phyloP scores from a whole-genome alignment of 2,888 invertebrate genomes.

The Blomia tropicalis region DNA sequence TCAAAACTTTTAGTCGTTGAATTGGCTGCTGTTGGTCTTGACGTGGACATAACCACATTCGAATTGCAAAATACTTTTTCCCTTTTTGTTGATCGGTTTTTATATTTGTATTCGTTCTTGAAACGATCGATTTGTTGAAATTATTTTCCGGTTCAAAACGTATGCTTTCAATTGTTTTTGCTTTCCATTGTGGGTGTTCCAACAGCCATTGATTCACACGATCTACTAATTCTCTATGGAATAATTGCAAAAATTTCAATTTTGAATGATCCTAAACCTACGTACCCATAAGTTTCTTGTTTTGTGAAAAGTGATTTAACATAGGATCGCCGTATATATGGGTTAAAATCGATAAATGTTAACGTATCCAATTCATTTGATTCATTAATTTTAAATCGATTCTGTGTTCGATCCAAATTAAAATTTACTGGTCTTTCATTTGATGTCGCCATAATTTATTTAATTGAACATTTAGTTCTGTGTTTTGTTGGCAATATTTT shows the following conservation, averaged over 20 bases:
- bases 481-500: too few relatives aligned
- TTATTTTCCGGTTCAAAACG: slow-evolving; percentile 18
- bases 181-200: slow-evolving; percentile 22
- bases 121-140: slow-evolving; percentile 8
- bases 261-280: too few relatives aligned
- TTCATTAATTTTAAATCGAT: background rate
- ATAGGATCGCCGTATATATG: background rate
- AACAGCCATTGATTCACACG: slow-evolving; percentile 23
- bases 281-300: slow-evolving; percentile 3
- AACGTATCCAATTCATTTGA: background rate
- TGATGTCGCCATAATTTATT: too few relatives aligned
- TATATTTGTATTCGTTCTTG: background rate
- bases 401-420: background rate
- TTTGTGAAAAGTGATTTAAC: background rate
- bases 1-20: slow-evolving; percentile 3
- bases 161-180: slow-evolving; percentile 21
- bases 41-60: slow-evolving; percentile 3
- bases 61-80: background rate
- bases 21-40: background rate
- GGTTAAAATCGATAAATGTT: background rate
- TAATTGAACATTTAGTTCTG: too few relatives aligned
- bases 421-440: background rate
- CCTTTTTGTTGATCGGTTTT: too few relatives aligned
- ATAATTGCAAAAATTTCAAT: background rate
- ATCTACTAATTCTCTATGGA: slow-evolving; percentile 21